Conservation (phyloP, 2,888 invertebrate species). For the Tipula vernalis region DNA sequence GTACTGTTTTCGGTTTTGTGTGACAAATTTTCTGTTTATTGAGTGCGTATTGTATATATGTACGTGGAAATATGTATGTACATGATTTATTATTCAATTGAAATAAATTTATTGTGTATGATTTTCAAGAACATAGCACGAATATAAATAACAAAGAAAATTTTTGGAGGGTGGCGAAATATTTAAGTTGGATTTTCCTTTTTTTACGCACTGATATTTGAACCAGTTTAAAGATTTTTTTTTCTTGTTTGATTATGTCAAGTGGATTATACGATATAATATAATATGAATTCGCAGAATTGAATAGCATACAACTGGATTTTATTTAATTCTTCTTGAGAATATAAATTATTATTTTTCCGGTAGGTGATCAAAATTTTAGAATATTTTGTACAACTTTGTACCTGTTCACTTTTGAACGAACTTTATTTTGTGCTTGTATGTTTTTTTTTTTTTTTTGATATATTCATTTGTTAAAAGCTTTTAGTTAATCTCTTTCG, state of each 20-base stretch:
- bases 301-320: not conserved
- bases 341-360: not conserved
- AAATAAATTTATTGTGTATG: not conserved
- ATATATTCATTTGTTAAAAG: not conserved
- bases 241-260: not conserved
- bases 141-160: not conserved
- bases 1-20: not conserved
- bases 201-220: not conserved
- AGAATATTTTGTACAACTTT: not conserved
- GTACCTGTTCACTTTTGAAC: not conserved
- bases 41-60: not conserved
- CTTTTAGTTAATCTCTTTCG: not conserved
- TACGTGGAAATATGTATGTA: not conserved
- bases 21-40: not conserved
- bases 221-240: not conserved
- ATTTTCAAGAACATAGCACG: not conserved
- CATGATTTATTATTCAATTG: not conserved
- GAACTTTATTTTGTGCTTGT: not conserved
- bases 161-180: not conserved
- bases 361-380: not conserved
- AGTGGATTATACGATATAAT: not conserved
- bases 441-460: not conserved
- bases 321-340: not conserved
- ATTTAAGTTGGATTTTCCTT: not conserved
- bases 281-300: not conserved